These are phyloP conservation scores for Neoaliturus tenellus DNA, from an alignment of 2,888 invertebrate species.

Conservation along the genomic window DNA sequence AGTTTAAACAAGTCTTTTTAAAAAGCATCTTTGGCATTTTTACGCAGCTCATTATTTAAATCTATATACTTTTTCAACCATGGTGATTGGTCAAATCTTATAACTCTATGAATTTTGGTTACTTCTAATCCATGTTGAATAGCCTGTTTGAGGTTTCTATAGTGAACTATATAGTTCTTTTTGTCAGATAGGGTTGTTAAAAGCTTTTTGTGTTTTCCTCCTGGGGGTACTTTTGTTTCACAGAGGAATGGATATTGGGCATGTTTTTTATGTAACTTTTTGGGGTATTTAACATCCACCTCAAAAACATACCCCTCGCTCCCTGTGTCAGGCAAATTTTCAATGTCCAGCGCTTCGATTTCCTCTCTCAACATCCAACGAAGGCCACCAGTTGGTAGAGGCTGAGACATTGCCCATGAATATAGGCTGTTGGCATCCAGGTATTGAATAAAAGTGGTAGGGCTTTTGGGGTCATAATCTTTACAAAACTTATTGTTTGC, in stretches of 20 bases:
- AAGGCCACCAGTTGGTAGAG: too few relatives aligned
- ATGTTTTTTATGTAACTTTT: conserved; percentile 34
- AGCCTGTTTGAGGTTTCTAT: conserved; percentile 66
- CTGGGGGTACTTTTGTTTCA: conserved; percentile 24
- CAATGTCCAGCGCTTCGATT: too few relatives aligned
- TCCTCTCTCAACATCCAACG: too few relatives aligned
- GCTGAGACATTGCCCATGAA: too few relatives aligned
- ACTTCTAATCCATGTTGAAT: neutral
- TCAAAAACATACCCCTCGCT: conserved; percentile 68
- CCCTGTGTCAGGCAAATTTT: too few relatives aligned
- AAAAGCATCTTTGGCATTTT: neutral
- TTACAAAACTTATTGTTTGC: too few relatives aligned
- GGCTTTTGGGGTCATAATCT: too few relatives aligned
- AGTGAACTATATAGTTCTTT: conserved; percentile 66
- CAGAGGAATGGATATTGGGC: conserved; percentile 22
- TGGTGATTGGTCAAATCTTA: conserved; percentile 67
- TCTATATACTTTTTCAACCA: conserved; percentile 63
- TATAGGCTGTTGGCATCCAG: too few relatives aligned
- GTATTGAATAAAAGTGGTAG: too few relatives aligned
- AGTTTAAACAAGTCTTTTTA: conserved; percentile 31
- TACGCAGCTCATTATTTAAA: neutral
- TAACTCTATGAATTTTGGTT: conserved; percentile 65
- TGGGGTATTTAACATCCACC: conserved; percentile 65
- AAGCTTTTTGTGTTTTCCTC: conserved; percentile 60
- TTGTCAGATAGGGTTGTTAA: conserved; percentile 66